Evolutionary conservation across 2,113 vertebrate genomes (phyloP).

Genomic region (Numenius arquata): DNA sequence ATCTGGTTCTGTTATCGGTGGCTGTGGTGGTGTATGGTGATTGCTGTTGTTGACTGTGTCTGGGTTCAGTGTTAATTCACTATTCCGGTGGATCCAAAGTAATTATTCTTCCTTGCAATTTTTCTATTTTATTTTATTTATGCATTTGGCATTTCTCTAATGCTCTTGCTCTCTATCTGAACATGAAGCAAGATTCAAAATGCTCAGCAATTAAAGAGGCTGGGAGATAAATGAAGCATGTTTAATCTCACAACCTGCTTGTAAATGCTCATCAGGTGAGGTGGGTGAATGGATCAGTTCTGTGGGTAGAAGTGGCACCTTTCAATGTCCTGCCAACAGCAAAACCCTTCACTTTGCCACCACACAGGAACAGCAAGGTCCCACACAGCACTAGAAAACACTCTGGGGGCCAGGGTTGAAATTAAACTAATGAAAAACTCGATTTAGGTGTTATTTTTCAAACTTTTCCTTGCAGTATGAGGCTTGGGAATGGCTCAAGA

Average conservation of each 20-base stretch:
- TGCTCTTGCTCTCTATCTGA: background rate
- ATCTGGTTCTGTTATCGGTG: constrained; percentile 1
- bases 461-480: background rate
- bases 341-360: background rate
- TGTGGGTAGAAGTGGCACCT: background rate
- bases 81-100: background rate
- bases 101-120: background rate
- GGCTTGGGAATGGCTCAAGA: background rate
- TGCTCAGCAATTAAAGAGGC: background rate
- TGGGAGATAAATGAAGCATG: background rate
- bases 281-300: background rate
- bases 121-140: background rate
- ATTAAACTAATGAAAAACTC: background rate
- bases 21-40: background rate
- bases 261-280: background rate
- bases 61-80: background rate
- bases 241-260: background rate
- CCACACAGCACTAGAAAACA: background rate
- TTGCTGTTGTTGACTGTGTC: background rate
- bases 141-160: background rate
- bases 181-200: background rate
- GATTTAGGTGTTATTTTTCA: background rate
- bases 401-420: background rate
- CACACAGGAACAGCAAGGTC: background rate
- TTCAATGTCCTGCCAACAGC: background rate